Base-by-base conservation (phyloP, 2,113 vertebrate genomes). In the Panthera tigris region DNA sequence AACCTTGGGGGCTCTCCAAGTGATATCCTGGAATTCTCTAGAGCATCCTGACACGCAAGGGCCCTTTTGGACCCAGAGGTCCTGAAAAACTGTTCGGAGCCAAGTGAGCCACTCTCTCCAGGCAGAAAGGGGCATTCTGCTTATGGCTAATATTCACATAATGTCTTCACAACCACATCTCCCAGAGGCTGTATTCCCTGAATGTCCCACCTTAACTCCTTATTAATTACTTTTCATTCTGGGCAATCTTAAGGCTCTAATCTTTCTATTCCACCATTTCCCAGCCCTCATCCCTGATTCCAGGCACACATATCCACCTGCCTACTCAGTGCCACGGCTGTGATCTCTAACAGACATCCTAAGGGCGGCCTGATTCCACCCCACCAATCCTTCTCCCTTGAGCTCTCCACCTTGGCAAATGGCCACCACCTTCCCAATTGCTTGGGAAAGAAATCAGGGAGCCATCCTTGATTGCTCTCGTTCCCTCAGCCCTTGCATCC, bases 321-420 rank as follows among this genome's bases (percentile, higher is more conserved):
- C 80, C 36, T 13, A 5, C 61, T 16, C 5, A 0, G 73, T n/a
- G 0, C 23, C 50, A 33, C 1, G 4, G 16, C 8, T 5, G 33
- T 33, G 23, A 18, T 6, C 18, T 31, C 27, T 50, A 27, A 29
- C 52, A 50, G 31, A 23, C 50, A 52, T 4, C 50, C 61, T 23
- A 71, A 55, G 71, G 18, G 39, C 18, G 14, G 21, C 41, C 21
- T 4, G 25, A 81, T 4, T 21, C 45, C 18, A 13, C 29, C 15
- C 9, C 23, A 8, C 39, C 50, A 39, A 4, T 10, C 48, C 41
- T 79, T 29, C 31, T 61, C 12, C 12, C 8, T 45, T 19, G 45
- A n/a, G 45, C 5, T 33, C 31, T 29, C 21, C 7, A 66, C 18
- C 48, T 36, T 48, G 45, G 82, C 39, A 41, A 74, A 94, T 36